Base-by-base conservation (phyloP, 2,888 invertebrate genomes). In the Epicampocera succincta region DNA sequence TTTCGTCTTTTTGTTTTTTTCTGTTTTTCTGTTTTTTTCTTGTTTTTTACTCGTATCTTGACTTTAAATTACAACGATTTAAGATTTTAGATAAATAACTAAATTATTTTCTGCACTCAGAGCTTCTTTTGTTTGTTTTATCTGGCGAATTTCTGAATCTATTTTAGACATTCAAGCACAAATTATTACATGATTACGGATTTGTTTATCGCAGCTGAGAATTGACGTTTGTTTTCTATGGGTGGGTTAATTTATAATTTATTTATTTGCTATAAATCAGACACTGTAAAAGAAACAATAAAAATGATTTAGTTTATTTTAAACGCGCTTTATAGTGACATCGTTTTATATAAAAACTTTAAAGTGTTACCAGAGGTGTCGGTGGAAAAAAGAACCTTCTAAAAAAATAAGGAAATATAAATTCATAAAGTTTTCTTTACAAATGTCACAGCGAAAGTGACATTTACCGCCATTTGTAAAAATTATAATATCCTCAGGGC, bases 1-100 rank as follows among this genome's bases (percentile, higher is more conserved):
- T 25, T 25, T 33, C 17, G 33, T 17, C 25, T 11, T 25, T 54
- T 9, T 12, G 40, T 21, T 17, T 19, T 65, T 38, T n/a, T 50
- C n/a, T 29, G 9, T 50, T 58, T n/a, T 29, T 17, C 29, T 46
- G 2, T 65, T n/a, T 38, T 17, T n/a, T n/a, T n/a, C n/a, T n/a
- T n/a, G n/a, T n/a, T n/a, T n/a, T n/a, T n/a, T n/a, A n/a, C n/a
- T n/a, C n/a, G n/a, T 58, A n/a, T 61, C 42, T 72, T 50, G 40
- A 17, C 65, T 66, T 42, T 58, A 66, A 65, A 58, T 65, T 48
- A 66, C 66, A 42, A 61, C 25, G 46, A 38, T 56, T 76, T 33
- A 38, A 68, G 75, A 68, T 68, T 60, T 21, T 6, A 68, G 75
- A 76, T 76, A 68, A 76, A 76, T 76, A 68, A 60, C 52, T 69